Evolutionary conservation across 2,113 vertebrate genomes (phyloP).

Genomic region (Eretmodus cyanostictus): DNA sequence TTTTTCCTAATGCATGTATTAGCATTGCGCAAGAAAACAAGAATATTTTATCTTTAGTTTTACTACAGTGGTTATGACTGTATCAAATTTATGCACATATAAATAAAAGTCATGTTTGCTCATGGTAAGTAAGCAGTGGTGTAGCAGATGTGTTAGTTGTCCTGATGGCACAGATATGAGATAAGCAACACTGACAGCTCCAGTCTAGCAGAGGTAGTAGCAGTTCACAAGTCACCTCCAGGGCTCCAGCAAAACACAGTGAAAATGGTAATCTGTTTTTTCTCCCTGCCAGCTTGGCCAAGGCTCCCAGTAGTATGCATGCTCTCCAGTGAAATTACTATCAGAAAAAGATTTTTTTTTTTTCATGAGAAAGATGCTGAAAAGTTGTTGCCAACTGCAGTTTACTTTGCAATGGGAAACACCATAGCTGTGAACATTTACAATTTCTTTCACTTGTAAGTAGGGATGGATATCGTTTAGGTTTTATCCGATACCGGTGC

Average conservation of each 20-base stretch:
- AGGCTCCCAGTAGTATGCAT: slow-evolving; percentile 17
- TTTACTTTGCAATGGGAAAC: not conserved
- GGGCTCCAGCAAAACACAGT: slow-evolving; percentile 23
- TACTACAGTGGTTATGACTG: not conserved
- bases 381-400: not conserved
- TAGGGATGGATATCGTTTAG: no score
- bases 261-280: slow-evolving; percentile 49
- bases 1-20: not conserved
- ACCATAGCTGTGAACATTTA: not conserved
- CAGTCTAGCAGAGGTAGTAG: slow-evolving; percentile 52
- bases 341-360: not conserved
- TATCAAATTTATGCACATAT: not conserved
- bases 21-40: not conserved
- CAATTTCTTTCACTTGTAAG: not conserved
- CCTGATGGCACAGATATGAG: slow-evolving; percentile 38
- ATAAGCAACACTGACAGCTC: slow-evolving; percentile 37
- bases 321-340: slow-evolving; percentile 39
- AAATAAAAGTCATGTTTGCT: not conserved
- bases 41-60: not conserved
- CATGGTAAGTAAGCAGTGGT: not conserved
- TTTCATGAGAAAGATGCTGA: not conserved
- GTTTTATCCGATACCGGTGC: no score
- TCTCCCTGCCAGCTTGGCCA: slow-evolving; percentile 7
- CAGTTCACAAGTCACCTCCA: slow-evolving; percentile 30
- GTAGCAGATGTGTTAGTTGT: slow-evolving; percentile 14